Evolutionary conservation across 2,113 vertebrate species (phyloP).

Genomic region (Leucosticte australis): DNA sequence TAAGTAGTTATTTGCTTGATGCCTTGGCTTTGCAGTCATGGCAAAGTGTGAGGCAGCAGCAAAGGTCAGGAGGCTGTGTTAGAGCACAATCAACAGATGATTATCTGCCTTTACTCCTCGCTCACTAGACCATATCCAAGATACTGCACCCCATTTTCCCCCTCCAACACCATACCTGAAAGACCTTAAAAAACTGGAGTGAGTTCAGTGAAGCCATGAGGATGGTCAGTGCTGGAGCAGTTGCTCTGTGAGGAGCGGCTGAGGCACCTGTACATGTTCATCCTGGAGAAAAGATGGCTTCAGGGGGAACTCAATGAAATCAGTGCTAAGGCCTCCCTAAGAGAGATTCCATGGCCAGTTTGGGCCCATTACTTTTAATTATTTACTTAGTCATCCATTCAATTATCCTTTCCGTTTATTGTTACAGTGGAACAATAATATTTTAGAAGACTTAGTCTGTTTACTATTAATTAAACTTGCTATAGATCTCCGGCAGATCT

Average conservation of each 20-base stretch:
- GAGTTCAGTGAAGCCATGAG: not conserved
- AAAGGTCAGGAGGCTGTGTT: not conserved
- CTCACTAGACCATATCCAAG: not conserved
- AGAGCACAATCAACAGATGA: not conserved
- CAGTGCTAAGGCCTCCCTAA: not conserved
- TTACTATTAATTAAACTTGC: slow-evolving; percentile 1
- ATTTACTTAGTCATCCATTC: not conserved
- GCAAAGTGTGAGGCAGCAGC: not conserved
- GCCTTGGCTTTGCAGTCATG: not conserved
- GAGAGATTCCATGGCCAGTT: not conserved
- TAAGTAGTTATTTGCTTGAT: not conserved
- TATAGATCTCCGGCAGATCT: not conserved
- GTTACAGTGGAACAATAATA: not conserved
- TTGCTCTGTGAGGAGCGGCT: not conserved
- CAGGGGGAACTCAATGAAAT: not conserved
- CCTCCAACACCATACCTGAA: not conserved
- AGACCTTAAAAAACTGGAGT: not conserved
- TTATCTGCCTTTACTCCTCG: not conserved
- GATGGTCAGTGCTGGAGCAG: not conserved
- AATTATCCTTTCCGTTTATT: not conserved
- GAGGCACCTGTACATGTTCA: not conserved
- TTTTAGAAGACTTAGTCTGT: not conserved
- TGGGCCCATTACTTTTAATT: not conserved
- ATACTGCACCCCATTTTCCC: not conserved
- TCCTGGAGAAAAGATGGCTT: not conserved